Base-by-base conservation (phyloP, 2,113 vertebrate genomes). In the Calonectris borealis region DNA sequence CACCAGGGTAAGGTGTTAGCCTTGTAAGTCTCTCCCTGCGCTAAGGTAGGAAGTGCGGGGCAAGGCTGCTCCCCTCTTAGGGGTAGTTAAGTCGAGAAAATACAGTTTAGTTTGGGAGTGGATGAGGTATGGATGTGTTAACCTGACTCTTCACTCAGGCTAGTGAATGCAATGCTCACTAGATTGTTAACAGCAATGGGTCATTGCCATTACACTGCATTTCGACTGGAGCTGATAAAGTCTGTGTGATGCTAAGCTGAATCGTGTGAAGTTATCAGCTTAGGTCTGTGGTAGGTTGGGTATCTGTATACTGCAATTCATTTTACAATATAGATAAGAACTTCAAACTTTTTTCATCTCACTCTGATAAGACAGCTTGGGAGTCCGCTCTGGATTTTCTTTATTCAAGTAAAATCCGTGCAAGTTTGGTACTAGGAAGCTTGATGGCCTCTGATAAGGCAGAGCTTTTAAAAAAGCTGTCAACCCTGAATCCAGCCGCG, bases 161-260 rank as follows among this genome's bases (percentile, higher is more conserved):
- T 9, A 27, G 19, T 13, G 29, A 64, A 27, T n/a, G 15, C 44
- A 46, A 7, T 77, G 11, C 48, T 76, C 5, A 6, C 32, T 76
- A 72, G 27, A 9, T 76, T 31, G 21, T 42, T 87, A 40, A 49
- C 12, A 66, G 40, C 16, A 13, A 2, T 44, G 61, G 7, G 31
- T 62, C 31, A 4, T 52, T 73, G 83, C 38, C 24, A 3, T 66
- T 75, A 15, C 16, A 17, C 34, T 71, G 65, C 18, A 21, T 62
- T 46, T 93, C 0, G 0, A 32, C 70, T 13, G 1, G 15, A 70
- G 34, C 58, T 84, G 68, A 10, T 72, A 46, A 64, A 13, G 25
- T 72, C 60, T 71, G 15, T 24, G 51, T 52, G 61, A 24, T 85
- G 55, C 79, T 66, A 51, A 38, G 40, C 36, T 78, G 65, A 78